Conservation (phyloP, 2,888 invertebrate genomes). For the Dermolepida albohirtum region DNA sequence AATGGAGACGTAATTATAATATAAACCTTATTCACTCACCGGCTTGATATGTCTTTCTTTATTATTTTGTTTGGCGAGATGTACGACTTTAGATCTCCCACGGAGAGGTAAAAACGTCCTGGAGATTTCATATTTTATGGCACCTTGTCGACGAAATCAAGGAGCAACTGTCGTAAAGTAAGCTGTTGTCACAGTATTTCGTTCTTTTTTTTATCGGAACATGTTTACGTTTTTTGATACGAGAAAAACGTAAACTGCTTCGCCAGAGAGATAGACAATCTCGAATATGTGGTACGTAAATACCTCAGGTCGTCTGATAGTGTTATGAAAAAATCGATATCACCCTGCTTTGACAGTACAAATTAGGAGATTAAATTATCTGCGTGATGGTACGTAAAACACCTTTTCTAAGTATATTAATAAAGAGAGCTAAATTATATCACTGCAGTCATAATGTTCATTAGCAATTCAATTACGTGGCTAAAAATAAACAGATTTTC, state of each 20-base stretch:
- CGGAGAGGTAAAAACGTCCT: background rate
- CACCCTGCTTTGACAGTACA: background rate
- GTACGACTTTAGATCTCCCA: conserved; percentile 13
- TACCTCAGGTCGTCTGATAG: conserved; percentile 1
- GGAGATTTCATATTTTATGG: conserved; percentile 15
- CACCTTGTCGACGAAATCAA: conserved; percentile 16
- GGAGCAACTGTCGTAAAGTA: conserved; percentile 19
- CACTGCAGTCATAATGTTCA: background rate
- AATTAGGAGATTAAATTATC: conserved; percentile 17
- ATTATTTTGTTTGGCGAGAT: conserved; percentile 7
- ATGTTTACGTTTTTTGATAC: conserved; percentile 27
- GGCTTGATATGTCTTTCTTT: background rate
- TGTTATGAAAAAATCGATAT: conserved; percentile 20
- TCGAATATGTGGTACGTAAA: conserved; percentile 4
- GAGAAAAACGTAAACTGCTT: conserved; percentile 12
- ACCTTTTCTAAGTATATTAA: conserved; percentile 8
- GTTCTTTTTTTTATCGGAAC: conserved; percentile 25
- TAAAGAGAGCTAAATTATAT: conserved; percentile 18
- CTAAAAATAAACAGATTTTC: background rate
- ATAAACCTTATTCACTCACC: background rate
- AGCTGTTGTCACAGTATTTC: conserved; percentile 22
- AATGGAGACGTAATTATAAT: too few species aligned
- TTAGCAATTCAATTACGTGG: conserved; percentile 1
- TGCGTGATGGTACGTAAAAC: conserved; percentile 6
- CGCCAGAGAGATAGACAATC: conserved; percentile 8